A percentile compares a stretch with the other conserved stretches of the same genome.
Evolutionary conservation across 2,113 vertebrate genomes (phyloP).

Genomic region (Boleophthalmus pectinirostris): DNA sequence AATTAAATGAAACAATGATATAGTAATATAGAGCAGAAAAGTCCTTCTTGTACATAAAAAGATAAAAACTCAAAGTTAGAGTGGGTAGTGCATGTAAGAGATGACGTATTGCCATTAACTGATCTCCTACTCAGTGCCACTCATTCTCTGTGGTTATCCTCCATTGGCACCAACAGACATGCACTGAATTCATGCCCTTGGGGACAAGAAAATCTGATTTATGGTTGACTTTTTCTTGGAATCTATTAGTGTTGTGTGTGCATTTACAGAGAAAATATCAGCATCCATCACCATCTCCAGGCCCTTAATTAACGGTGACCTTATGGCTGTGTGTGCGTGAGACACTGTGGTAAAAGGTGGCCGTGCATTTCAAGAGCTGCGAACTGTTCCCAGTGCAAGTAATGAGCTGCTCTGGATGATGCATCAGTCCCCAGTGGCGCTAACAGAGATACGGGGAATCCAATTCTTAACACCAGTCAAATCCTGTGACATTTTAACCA

Average conservation of each 20-base stretch:
- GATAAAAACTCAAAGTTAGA: neutral
- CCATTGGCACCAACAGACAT: slow-evolving; percentile 24
- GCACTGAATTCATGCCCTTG: slow-evolving; percentile 47
- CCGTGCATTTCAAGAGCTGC: slow-evolving; percentile 17
- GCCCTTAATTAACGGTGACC: slow-evolving; percentile 57
- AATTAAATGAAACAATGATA: too few relatives aligned
- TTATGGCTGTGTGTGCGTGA: slow-evolving; percentile 32
- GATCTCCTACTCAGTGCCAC: slow-evolving; percentile 40
- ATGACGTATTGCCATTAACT: slow-evolving; percentile 60
- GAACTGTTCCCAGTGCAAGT: slow-evolving; percentile 48
- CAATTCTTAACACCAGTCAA: slow-evolving; percentile 31
- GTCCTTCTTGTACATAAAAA: neutral
- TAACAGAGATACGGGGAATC: slow-evolving; percentile 26
- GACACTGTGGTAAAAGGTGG: slow-evolving; percentile 15
- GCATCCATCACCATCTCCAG: slow-evolving; percentile 52
- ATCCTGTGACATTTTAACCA: slow-evolving; percentile 55
- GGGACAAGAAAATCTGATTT: slow-evolving; percentile 36
- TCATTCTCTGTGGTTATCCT: slow-evolving; percentile 34
- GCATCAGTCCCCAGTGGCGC: slow-evolving; percentile 39
- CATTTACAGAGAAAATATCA: slow-evolving; percentile 49
- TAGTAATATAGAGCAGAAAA: too few relatives aligned
- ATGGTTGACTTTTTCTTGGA: slow-evolving; percentile 35
- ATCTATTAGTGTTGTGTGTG: slow-evolving; percentile 21
- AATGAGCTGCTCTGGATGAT: slow-evolving; percentile 61
- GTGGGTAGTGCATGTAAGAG: slow-evolving; percentile 29